A percentile compares a stretch with the other conserved stretches of the same genome.
These are phyloP conservation scores for Altica lythri DNA, from an alignment of 2,888 invertebrate genomes.

Conservation along the genomic window DNA sequence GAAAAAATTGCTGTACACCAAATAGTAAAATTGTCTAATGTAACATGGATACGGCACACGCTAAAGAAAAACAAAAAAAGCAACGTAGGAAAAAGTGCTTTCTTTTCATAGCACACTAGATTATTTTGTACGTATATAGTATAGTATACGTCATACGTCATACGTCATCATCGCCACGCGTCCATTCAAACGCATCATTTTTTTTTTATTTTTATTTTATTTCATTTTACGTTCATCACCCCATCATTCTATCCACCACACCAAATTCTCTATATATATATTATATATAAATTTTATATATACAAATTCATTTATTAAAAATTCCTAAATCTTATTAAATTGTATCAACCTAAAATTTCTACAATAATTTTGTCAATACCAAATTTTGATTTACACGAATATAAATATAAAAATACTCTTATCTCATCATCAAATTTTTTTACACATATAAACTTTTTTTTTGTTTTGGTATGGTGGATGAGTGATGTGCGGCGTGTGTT, in stretches of 20 bases:
- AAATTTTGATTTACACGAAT: slow-evolving; percentile 62
- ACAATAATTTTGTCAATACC: slow-evolving; percentile 59
- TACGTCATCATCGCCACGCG: too few relatives aligned
- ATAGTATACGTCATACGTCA: slow-evolving; percentile 57
- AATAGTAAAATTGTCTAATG: slow-evolving; percentile 61
- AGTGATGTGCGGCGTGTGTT: too few relatives aligned
- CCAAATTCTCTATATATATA: slow-evolving; percentile 66
- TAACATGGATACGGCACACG: slow-evolving; percentile 60
- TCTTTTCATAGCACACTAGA: slow-evolving; percentile 56
- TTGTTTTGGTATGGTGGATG: slow-evolving; percentile 45
- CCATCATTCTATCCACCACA: slow-evolving; percentile 57
- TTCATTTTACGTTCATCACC: slow-evolving; percentile 50
- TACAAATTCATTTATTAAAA: slow-evolving; percentile 72
- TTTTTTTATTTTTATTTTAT: too few relatives aligned
- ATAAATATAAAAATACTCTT: slow-evolving; percentile 61
- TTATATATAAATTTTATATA: slow-evolving; percentile 70
- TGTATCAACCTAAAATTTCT: slow-evolving; percentile 59
- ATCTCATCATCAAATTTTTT: too few relatives aligned
- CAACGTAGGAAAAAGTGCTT: slow-evolving; percentile 55
- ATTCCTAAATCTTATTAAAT: slow-evolving; percentile 69
- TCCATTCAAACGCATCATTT: slow-evolving; percentile 53
- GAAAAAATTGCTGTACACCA: slow-evolving; percentile 61
- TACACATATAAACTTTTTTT: slow-evolving; percentile 60
- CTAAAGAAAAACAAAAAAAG: slow-evolving; percentile 56
- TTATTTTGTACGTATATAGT: slow-evolving; percentile 60